phyloP scores from a whole-genome alignment of 2,888 invertebrate genomes.

The Pheosia tremula region DNA sequence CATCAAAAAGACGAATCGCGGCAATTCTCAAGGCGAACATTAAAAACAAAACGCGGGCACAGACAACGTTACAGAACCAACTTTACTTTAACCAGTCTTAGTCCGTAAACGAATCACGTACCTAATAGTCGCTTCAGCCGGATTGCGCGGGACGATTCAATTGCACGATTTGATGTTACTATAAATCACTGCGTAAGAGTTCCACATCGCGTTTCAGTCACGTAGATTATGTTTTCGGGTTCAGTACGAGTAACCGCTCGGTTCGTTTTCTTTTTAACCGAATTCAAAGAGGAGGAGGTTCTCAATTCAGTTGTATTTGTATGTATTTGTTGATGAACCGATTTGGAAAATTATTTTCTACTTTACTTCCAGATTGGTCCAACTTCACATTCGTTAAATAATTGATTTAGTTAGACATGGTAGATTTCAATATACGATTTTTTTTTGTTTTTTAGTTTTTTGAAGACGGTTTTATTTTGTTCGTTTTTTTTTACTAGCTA shows the following conservation, averaged over 20 bases:
- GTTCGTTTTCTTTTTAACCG: not conserved
- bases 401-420: no score
- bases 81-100: slow-evolving; percentile 43
- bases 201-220: slow-evolving; percentile 46
- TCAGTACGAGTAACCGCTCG: slow-evolving; percentile 6
- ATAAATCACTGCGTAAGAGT: slow-evolving; percentile 61
- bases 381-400: no score
- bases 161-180: slow-evolving; percentile 62
- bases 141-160: slow-evolving; percentile 66
- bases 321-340: no score
- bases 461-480: no score
- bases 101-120: slow-evolving; percentile 58
- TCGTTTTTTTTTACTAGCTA: no score
- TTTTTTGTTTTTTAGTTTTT: no score
- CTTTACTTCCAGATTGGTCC: no score
- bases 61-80: slow-evolving; percentile 16
- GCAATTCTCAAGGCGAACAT: slow-evolving; percentile 44
- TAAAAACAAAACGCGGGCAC: slow-evolving; percentile 28
- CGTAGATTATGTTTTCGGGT: slow-evolving; percentile 48
- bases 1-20: slow-evolving; percentile 34
- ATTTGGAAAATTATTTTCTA: no score
- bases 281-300: no score
- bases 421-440: no score
- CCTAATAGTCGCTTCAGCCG: slow-evolving; percentile 68
- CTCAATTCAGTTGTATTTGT: no score